Base-by-base conservation (phyloP, 1,140 invertebrate species). In the Scaptomyza graminum region DNA sequence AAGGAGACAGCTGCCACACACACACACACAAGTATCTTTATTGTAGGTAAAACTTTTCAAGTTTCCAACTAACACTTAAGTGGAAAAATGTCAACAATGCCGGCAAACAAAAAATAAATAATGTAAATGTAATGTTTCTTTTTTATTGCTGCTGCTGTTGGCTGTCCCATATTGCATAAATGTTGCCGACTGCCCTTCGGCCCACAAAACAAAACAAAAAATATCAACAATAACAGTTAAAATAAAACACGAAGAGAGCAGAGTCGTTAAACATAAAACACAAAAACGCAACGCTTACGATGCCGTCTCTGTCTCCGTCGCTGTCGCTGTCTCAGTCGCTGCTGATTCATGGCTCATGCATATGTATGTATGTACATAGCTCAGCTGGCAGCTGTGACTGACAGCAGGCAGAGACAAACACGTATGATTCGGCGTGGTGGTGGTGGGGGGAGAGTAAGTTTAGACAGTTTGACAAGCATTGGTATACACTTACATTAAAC, bases 141-240 rank as follows among this genome's bases (percentile, higher is more conserved):
- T 55, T 2, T 51, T 60, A 9, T 59, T 59, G 55, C 43, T 60
- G 12, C 59, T 59, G 55, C 43, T 44, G 54, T 51, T 67, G 54
- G 47, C 54, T 66, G 62, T 66, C 51, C 37, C 47, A 72, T 62
- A 69, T 66, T 66, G 68, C 68, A 71, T 66, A 66, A 71, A 71
- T 49, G 46, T 16, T 25, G 39, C 31, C 59, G 8, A 13, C 44
- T 56, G 39, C 62, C 62, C 61, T 28, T 44, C 47, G 39, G 8
- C 61, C 28, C 28, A 39, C 51, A 49, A 22, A n/a, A n/a, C n/a
- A n/a, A n/a, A n/a, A 39, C 16, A 63, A 16, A 55, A 47, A 43
- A 50, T 15, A 57, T 37, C 25, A 54, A 13, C 34, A 41, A 49
- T 46, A 59, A 50, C 37, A 41, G 3, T 41, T n/a, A 41, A 41